A percentile compares a stretch with the other conserved stretches of the same genome.
Evolutionary conservation across 2,113 vertebrate genomes (phyloP).

Genomic region (Pardalotus punctatus): DNA sequence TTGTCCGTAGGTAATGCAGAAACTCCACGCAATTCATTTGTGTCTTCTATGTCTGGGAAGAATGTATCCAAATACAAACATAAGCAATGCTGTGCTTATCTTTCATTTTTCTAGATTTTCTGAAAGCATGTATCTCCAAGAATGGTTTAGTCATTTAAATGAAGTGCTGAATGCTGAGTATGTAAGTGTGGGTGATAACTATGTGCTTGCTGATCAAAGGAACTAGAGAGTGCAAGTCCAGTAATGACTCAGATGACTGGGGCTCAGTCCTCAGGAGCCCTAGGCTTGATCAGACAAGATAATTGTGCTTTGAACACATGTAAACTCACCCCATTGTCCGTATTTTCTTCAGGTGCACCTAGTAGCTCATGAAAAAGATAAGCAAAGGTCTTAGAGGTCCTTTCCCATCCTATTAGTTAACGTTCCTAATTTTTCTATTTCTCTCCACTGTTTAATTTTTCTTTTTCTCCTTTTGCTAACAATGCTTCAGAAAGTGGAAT

Average conservation of each 20-base stretch:
- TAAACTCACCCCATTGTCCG: background rate
- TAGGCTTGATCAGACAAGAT: slow-evolving; percentile 13
- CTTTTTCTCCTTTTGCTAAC: background rate
- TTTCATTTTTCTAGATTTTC: slow-evolving; percentile 27
- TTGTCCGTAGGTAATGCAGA: background rate
- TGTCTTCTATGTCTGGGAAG: background rate
- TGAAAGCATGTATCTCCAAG: background rate
- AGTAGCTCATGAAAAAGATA: background rate
- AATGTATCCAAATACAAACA: background rate
- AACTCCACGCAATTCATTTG: background rate
- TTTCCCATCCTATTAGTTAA: background rate
- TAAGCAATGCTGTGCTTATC: background rate
- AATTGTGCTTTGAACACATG: slow-evolving; percentile 29
- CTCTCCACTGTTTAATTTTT: background rate
- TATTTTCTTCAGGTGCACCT: background rate
- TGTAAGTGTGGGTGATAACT: slow-evolving; percentile 13
- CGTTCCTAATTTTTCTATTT: background rate
- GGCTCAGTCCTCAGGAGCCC: background rate
- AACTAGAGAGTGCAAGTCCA: background rate
- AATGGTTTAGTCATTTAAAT: slow-evolving; percentile 24
- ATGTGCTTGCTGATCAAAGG: slow-evolving; percentile 58
- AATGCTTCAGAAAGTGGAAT: background rate
- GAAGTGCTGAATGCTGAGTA: slow-evolving; percentile 32
- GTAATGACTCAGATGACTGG: background rate
- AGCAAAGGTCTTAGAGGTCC: background rate